These are phyloP conservation scores for Papilio helenus DNA, from an alignment of 1,140 invertebrate genomes.

Conservation along the genomic window DNA sequence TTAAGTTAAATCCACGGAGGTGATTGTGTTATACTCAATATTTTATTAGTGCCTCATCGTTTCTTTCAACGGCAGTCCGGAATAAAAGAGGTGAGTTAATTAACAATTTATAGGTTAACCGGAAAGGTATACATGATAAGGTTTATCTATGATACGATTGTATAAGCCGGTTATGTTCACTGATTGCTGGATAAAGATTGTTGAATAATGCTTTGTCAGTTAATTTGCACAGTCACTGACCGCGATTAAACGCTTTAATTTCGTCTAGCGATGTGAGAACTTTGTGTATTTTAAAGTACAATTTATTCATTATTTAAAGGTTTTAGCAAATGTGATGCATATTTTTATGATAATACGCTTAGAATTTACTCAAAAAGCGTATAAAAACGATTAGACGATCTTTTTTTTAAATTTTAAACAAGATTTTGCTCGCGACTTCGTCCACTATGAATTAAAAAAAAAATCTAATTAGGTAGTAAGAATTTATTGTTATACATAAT, in stretches of 20 bases:
- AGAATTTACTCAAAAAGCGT: no score
- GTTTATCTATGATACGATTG: constrained; percentile 36
- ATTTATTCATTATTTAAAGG: no score
- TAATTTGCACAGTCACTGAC: constrained; percentile 35
- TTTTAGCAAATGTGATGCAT: no score
- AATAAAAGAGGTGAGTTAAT: constrained; percentile 24
- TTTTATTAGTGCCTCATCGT: constrained; percentile 12
- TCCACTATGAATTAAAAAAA: no score
- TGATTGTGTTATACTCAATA: background rate
- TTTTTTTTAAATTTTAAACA: no score
- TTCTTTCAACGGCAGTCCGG: background rate
- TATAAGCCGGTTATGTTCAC: constrained; percentile 34
- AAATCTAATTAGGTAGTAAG: no score
- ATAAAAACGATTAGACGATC: no score
- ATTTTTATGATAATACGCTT: no score
- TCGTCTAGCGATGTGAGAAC: background rate
- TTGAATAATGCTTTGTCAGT: constrained; percentile 36
- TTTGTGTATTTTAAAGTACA: background rate
- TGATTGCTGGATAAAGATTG: constrained; percentile 33
- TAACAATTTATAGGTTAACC: constrained; percentile 29
- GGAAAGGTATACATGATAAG: constrained; percentile 26
- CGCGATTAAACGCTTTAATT: background rate
- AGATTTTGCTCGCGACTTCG: no score
- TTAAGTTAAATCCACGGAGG: constrained; percentile 3
- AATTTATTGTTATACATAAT: no score